phyloP scores from a whole-genome alignment of 1,140 invertebrate genomes.

The Linepithema humile region DNA sequence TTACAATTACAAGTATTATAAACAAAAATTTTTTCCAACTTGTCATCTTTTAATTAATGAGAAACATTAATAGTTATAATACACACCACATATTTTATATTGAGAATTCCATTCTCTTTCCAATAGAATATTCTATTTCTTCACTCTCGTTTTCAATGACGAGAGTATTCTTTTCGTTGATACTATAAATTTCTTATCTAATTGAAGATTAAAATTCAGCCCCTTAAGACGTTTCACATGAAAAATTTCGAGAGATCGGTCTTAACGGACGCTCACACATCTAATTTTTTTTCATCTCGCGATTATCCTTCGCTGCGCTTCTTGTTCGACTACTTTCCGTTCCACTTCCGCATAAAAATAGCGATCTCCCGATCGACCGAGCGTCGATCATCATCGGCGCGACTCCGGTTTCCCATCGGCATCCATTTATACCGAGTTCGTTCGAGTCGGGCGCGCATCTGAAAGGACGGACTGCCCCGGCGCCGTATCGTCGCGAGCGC shows the following conservation, averaged over 20 bases:
- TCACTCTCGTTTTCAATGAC: background rate
- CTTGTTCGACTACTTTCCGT: background rate
- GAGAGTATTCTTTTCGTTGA: background rate
- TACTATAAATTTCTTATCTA: background rate
- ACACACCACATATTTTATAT: background rate
- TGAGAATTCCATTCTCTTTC: background rate
- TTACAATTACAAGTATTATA: background rate
- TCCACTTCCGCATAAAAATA: slow-evolving; percentile 24
- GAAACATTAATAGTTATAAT: background rate
- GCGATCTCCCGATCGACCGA: slow-evolving; percentile 5
- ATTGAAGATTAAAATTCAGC: background rate
- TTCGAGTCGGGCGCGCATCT: background rate
- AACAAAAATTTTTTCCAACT: too few species aligned
- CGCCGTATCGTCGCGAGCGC: slow-evolving; percentile 59
- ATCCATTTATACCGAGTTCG: background rate
- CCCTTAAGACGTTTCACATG: background rate
- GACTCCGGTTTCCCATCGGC: background rate
- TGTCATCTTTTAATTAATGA: too few species aligned
- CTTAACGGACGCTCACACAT: background rate
- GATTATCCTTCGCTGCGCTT: background rate
- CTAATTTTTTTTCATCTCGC: background rate
- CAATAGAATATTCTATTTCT: background rate
- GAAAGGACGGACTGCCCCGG: slow-evolving; percentile 37
- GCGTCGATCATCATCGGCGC: background rate
- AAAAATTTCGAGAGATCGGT: background rate